Percentiles rank a stretch among this genome's conserved stretches.
Conservation (phyloP, 2,888 invertebrate genomes). For the Drosophila histrio region DNA sequence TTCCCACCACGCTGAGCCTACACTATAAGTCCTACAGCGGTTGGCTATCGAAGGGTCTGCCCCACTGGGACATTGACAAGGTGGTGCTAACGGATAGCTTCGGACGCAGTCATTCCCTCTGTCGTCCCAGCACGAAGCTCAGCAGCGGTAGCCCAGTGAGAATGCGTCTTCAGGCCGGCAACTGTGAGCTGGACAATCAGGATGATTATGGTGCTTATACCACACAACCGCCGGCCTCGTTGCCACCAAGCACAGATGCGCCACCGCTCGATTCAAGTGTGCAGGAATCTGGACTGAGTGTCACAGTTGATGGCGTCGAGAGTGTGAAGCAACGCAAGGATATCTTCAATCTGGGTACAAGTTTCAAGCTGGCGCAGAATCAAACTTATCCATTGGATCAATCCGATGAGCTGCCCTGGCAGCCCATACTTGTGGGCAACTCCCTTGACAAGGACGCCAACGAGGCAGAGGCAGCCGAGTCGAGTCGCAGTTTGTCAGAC, state of each 20-base stretch:
- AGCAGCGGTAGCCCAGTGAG: constrained; percentile 90
- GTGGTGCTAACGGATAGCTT: constrained; percentile 93
- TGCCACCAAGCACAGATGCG: constrained; percentile 44
- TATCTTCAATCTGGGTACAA: constrained; percentile 83
- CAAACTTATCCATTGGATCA: constrained; percentile 74
- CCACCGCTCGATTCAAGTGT: constrained; percentile 67
- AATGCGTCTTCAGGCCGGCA: constrained; percentile 90
- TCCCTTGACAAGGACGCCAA: constrained; percentile 83
- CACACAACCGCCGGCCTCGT: constrained; percentile 41
- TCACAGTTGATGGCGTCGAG: constrained; percentile 77
- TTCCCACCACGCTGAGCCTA: constrained; percentile 89
- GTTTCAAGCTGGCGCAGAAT: constrained; percentile 81
- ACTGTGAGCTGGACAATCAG: constrained; percentile 88
- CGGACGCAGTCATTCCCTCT: constrained; percentile 92
- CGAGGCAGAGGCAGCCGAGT: constrained; percentile 75
- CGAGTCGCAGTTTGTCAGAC: constrained; percentile 81
- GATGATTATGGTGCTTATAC: constrained; percentile 80
- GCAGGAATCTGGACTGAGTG: constrained; percentile 68
- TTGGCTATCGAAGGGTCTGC: constrained; percentile 94
- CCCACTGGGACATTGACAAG: constrained; percentile 92
- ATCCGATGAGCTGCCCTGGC: constrained; percentile 84
- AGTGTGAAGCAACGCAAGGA: constrained; percentile 83
- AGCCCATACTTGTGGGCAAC: constrained; percentile 85
- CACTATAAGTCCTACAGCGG: constrained; percentile 95
- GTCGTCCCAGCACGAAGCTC: constrained; percentile 90